These are phyloP conservation scores for Heliconius hermathena DNA, from an alignment of 1,140 invertebrate species.

Conservation along the genomic window DNA sequence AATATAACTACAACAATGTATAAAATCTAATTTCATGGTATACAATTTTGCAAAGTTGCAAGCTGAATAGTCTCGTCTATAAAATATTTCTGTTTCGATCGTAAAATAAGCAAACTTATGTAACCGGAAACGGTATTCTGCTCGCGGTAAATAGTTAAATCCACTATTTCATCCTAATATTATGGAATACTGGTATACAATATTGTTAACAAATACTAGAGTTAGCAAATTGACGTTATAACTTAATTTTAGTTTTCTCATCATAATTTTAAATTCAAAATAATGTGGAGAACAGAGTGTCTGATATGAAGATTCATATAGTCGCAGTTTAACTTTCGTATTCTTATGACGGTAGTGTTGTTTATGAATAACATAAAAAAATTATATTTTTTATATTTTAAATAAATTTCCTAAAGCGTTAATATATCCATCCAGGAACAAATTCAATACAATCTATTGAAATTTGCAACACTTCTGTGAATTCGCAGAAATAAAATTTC, in stretches of 20 bases:
- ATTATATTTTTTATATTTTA: too few relatives aligned
- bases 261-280: too few relatives aligned
- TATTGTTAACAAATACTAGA: background rate
- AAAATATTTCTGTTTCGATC: slow-evolving; percentile 19
- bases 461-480: background rate
- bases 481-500: background rate
- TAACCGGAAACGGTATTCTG: slow-evolving; percentile 23
- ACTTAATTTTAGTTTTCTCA: too few relatives aligned
- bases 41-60: background rate
- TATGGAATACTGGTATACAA: too few relatives aligned
- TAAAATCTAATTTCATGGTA: background rate
- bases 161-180: background rate
- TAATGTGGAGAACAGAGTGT: too few relatives aligned
- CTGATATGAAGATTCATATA: too few relatives aligned
- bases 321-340: too few relatives aligned
- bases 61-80: background rate
- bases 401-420: too few relatives aligned
- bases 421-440: background rate
- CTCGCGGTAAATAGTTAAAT: background rate
- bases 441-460: background rate
- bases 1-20: slow-evolving; percentile 2
- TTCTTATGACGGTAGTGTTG: too few relatives aligned
- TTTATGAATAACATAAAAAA: too few relatives aligned
- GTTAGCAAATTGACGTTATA: too few relatives aligned
- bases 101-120: slow-evolving; percentile 30